Evolutionary conservation across 2,113 vertebrate genomes (phyloP), one percentile per base, ranked within the genome.

Genomic region (Lucifuga dentata): DNA sequence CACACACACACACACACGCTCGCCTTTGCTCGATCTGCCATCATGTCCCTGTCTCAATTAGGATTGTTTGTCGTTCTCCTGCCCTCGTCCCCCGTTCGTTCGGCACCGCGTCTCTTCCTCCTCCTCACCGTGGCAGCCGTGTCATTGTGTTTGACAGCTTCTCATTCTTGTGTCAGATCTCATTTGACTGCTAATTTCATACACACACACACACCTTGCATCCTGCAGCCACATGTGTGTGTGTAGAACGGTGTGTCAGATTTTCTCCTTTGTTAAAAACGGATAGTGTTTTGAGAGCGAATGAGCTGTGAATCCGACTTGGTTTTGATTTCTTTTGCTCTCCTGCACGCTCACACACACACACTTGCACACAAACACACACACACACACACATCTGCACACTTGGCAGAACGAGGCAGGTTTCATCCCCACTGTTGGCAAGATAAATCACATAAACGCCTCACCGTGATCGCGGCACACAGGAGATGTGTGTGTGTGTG

Each of bases 61-160:
- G 73, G 66, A 44, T 16, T 69, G 76, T 87, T 87, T 86, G 76
- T 88, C 74, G 48, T 76, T 11, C 73, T 29, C 48, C 58, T 65
- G 63, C 68, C 82, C 79, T 81, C 72, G 19, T 80, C 73, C 69
- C 76, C 62, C 51, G 40, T 70, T 78, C 64, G 48, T 78, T 60
- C 46, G 64, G 59, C 40, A 26, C 40, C 69, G 38, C 45, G 1
- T 50, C 68, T 33, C 62, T 40, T 32, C 56, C 53, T 57, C 85
- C 92, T 20, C 23, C 70, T 85, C 86, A 80, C 66, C 21, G 65
- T 74, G 63, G 79, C 57, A 58, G 73, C 93, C 93, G 91, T 95
- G 93, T 95, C 94, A 97, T 96, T 92, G 91, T 94, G 92, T 96
- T 94, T 96, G 96, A 96, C 96, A 97, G 95, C 92, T 95, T 95